These are phyloP conservation scores for Acheta domesticus DNA, from an alignment of 2,888 invertebrate genomes.

Conservation along the genomic window DNA sequence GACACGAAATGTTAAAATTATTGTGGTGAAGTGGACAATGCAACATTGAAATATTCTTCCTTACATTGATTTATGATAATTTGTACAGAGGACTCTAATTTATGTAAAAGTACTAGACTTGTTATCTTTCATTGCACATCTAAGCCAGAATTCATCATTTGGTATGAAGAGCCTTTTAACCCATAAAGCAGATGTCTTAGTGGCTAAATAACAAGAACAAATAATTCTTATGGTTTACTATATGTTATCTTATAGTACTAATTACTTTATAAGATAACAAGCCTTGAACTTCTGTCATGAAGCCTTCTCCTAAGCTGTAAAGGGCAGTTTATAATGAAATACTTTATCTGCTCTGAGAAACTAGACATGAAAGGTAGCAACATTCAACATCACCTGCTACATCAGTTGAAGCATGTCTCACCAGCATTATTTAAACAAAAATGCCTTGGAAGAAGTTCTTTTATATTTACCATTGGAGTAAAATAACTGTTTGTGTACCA, in stretches of 20 bases:
- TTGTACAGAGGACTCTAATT: not conserved
- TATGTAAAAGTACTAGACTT: not conserved
- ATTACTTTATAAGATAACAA: too few relatives aligned
- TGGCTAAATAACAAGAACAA: too few relatives aligned
- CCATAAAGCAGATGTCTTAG: too few relatives aligned
- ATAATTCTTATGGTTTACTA: too few relatives aligned
- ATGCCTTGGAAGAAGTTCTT: not conserved
- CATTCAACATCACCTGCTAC: not conserved
- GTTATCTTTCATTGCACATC: not conserved
- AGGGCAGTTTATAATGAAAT: too few relatives aligned
- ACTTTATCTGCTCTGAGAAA: not conserved
- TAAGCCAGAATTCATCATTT: not conserved
- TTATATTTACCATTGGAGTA: not conserved
- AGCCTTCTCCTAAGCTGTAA: too few relatives aligned
- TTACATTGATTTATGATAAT: not conserved
- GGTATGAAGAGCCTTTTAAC: too few relatives aligned
- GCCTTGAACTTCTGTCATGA: too few relatives aligned
- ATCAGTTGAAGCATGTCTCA: constrained; percentile 18
- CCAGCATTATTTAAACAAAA: not conserved
- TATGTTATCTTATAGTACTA: too few relatives aligned
- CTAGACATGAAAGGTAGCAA: not conserved
- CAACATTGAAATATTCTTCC: not conserved
- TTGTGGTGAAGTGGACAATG: constrained; percentile 2
- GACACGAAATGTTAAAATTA: not conserved
- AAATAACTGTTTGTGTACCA: not conserved